A percentile compares a stretch with the other conserved stretches of the same genome.
phyloP scores from a whole-genome alignment of 2,113 vertebrate species.

The Brevimyrus niger region DNA sequence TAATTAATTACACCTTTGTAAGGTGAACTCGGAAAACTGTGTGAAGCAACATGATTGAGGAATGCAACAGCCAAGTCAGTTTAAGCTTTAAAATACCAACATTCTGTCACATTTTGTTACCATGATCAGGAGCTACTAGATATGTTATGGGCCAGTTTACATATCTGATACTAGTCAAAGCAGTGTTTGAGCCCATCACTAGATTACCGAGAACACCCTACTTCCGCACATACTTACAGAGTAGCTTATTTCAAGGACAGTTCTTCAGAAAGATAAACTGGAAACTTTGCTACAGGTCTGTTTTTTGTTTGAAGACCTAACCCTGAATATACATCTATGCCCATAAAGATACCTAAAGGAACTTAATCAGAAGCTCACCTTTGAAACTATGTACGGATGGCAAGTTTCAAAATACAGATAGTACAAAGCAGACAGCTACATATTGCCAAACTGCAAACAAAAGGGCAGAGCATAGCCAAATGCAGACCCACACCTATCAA shows the following conservation, averaged over 20 bases:
- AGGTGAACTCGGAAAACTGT: background rate
- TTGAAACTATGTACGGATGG: background rate
- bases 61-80: background rate
- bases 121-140: background rate
- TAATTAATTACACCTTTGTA: background rate
- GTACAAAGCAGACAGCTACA: background rate
- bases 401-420: background rate
- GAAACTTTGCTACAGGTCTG: background rate
- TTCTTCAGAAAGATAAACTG: background rate
- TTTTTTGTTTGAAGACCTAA: background rate
- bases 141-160: background rate
- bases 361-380: conserved; percentile 2
- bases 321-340: background rate
- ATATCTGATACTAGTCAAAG: background rate
- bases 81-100: background rate
- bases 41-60: background rate
- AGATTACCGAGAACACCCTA: conserved; percentile 7
- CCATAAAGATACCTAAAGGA: background rate
- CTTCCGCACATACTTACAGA: background rate
- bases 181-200: background rate
- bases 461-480: background rate
- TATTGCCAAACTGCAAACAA: background rate
- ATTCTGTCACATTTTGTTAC: background rate
- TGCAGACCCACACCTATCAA: background rate
- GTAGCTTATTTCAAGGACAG: background rate